Evolutionary conservation across 2,797 vertebrate genomes (phyloP).

Genomic region (Cyprinella venusta): DNA sequence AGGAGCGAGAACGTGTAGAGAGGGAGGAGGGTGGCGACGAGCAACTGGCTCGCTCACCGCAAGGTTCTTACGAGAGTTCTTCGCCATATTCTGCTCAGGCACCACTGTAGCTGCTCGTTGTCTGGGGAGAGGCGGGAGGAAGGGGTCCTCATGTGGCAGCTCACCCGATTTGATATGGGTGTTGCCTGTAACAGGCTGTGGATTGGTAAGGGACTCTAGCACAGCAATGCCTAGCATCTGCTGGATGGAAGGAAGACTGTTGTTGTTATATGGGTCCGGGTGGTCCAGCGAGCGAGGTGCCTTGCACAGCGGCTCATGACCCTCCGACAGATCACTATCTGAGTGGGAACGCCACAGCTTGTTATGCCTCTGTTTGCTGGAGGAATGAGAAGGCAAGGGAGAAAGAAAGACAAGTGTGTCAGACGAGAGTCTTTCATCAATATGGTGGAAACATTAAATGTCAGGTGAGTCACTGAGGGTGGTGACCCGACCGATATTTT

Average conservation of each 20-base stretch:
- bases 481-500: constrained; percentile 22
- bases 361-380: constrained; percentile 97
- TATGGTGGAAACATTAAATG: not conserved
- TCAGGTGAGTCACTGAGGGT: not conserved
- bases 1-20: constrained; percentile 65
- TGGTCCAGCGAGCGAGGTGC: constrained; percentile 65
- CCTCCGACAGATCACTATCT: constrained; percentile 91
- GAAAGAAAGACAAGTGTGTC: not conserved
- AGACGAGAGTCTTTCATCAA: not conserved
- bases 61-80: constrained; percentile 69
- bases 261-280: constrained; percentile 74
- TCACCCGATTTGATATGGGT: constrained; percentile 57
- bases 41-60: constrained; percentile 58
- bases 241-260: constrained; percentile 81
- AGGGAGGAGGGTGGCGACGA: constrained; percentile 67
- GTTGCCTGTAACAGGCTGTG: constrained; percentile 65
- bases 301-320: constrained; percentile 80
- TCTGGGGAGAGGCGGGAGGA: constrained; percentile 76
- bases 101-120: constrained; percentile 85
- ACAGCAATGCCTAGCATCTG: constrained; percentile 83
- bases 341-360: constrained; percentile 98
- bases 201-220: constrained; percentile 75
- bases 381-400: constrained; percentile 12
- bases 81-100: constrained; percentile 75
- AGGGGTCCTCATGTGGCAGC: constrained; percentile 59